phyloP scores from a whole-genome alignment of 2,888 invertebrate species.

The Cancer borealis region DNA sequence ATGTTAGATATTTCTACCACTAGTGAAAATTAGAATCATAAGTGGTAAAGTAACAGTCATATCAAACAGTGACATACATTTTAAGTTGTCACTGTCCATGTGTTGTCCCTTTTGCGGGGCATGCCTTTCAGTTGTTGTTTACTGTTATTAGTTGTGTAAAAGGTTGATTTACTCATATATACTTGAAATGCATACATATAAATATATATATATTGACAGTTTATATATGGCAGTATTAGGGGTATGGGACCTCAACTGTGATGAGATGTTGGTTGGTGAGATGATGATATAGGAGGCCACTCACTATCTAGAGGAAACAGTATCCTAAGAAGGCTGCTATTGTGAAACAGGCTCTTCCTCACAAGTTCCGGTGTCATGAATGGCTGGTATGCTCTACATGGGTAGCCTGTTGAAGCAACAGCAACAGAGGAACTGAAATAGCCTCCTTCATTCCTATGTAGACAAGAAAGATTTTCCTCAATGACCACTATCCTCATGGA shows the following conservation, averaged over 20 bases:
- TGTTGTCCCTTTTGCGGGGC: conserved; percentile 16
- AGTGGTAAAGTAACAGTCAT: conserved; percentile 52
- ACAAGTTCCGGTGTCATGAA: background rate
- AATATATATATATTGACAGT: conserved; percentile 57
- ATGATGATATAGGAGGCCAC: conserved; percentile 25
- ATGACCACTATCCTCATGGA: background rate
- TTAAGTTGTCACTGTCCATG: conserved; percentile 43
- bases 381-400: background rate
- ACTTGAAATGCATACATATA: conserved; percentile 58
- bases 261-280: conserved; percentile 60
- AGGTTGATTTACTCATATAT: conserved; percentile 59
- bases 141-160: conserved; percentile 60
- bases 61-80: conserved; percentile 49
- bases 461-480: conserved; percentile 1
- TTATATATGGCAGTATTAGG: conserved; percentile 71
- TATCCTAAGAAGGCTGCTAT: conserved; percentile 29
- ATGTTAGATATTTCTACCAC: conserved; percentile 55
- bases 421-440: background rate
- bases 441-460: background rate
- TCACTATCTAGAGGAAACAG: conserved; percentile 38
- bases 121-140: conserved; percentile 48
- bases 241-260: conserved; percentile 68
- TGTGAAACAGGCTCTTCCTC: conserved; percentile 17
- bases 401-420: background rate
- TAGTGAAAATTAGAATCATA: conserved; percentile 47